Evolutionary conservation across 2,797 vertebrate genomes (phyloP).

Genomic region (Esox masquinongy): DNA sequence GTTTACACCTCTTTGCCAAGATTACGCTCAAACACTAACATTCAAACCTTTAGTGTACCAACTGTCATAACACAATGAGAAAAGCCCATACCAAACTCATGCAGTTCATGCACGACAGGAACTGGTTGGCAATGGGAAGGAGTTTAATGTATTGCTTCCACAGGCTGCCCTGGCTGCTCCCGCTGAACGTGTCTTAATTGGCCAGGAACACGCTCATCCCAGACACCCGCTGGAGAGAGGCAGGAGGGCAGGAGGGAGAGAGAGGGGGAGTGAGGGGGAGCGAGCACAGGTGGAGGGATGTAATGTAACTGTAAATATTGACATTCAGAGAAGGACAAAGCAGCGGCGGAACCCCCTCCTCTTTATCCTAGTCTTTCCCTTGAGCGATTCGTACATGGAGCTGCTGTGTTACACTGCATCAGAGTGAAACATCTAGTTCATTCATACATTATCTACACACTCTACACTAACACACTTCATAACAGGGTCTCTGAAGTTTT

Average conservation of each 20-base stretch:
- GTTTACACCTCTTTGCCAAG: neutral
- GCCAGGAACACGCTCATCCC: slow-evolving; percentile 59
- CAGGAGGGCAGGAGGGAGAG: neutral
- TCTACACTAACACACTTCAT: slow-evolving; percentile 23
- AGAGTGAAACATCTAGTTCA: slow-evolving; percentile 57
- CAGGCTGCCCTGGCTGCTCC: slow-evolving; percentile 48
- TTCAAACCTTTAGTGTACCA: neutral
- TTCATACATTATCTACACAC: slow-evolving; percentile 67
- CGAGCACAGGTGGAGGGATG: slow-evolving; percentile 38
- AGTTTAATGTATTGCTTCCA: slow-evolving; percentile 58
- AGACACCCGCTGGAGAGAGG: slow-evolving; percentile 16
- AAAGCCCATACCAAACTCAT: slow-evolving; percentile 16
- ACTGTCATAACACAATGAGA: neutral
- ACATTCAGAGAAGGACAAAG: slow-evolving; percentile 38
- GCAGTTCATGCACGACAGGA: slow-evolving; percentile 34
- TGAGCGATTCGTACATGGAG: neutral
- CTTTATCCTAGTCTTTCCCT: neutral
- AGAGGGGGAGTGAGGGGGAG: neutral
- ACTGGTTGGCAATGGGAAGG: slow-evolving; percentile 43
- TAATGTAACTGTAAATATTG: slow-evolving; percentile 72
- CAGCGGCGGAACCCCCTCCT: slow-evolving; percentile 17
- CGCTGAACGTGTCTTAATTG: slow-evolving; percentile 62
- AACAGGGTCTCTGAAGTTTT: slow-evolving; percentile 3
- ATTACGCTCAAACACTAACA: neutral
- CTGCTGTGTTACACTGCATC: neutral